These are phyloP conservation scores for Elmis aenea DNA, from an alignment of 2,888 invertebrate genomes.

Conservation along the genomic window DNA sequence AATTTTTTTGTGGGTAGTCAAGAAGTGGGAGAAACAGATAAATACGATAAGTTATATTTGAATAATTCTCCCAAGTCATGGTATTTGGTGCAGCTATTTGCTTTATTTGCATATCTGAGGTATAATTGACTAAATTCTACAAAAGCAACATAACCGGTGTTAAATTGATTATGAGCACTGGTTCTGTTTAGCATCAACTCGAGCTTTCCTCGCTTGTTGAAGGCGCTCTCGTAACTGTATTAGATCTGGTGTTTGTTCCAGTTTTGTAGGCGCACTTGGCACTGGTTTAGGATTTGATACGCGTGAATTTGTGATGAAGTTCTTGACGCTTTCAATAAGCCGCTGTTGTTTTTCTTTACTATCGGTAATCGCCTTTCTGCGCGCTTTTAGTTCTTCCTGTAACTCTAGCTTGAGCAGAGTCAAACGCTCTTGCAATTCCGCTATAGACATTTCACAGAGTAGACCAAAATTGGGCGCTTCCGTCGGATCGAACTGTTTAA, in stretches of 20 bases:
- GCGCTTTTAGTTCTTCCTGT: slow-evolving; percentile 51
- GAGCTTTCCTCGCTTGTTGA: slow-evolving; percentile 50
- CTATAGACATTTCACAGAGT: slow-evolving; percentile 61
- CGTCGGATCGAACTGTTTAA: slow-evolving; percentile 53
- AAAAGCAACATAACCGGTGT: too few relatives aligned
- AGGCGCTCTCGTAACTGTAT: slow-evolving; percentile 48
- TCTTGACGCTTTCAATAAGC: slow-evolving; percentile 49
- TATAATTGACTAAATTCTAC: too few relatives aligned
- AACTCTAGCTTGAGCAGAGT: slow-evolving; percentile 49
- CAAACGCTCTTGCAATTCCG: slow-evolving; percentile 56
- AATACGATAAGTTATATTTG: too few relatives aligned
- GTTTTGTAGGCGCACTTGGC: slow-evolving; percentile 24
- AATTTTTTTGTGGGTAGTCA: too few relatives aligned
- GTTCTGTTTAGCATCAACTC: too few relatives aligned
- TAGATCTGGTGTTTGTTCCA: slow-evolving; percentile 46
- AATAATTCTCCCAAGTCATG: too few relatives aligned
- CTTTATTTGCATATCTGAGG: too few relatives aligned
- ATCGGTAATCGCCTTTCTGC: slow-evolving; percentile 47
- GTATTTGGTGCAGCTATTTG: too few relatives aligned
- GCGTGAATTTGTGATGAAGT: slow-evolving; percentile 43
- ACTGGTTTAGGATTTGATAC: slow-evolving; percentile 34
- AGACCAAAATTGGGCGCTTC: slow-evolving; percentile 56
- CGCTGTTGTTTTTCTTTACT: slow-evolving; percentile 47
- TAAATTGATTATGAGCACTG: too few relatives aligned
- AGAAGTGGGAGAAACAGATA: too few relatives aligned